Evolutionary conservation across 92 coral and sea anemone species (phyloP).

Genomic region (Parazoanthus darwini): DNA sequence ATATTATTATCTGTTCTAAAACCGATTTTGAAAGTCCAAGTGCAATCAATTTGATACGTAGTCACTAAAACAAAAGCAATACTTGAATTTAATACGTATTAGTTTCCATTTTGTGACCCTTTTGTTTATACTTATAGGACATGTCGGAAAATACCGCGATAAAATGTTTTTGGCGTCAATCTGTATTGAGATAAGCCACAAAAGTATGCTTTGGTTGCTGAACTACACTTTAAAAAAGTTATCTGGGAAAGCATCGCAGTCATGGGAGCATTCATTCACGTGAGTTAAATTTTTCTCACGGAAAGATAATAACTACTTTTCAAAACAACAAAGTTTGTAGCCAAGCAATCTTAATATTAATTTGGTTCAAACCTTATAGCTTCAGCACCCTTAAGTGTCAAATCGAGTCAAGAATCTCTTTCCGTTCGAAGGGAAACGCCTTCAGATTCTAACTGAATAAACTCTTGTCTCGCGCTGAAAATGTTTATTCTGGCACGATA

Average conservation of each 20-base stretch:
- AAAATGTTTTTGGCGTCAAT: constrained; percentile 19
- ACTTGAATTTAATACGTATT: background rate
- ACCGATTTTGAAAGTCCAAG: background rate
- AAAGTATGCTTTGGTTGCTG: background rate
- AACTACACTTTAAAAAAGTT: background rate
- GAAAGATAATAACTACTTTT: background rate
- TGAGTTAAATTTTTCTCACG: background rate
- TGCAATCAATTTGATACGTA: background rate
- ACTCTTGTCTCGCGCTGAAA: background rate
- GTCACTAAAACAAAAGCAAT: background rate
- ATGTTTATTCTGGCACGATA: background rate
- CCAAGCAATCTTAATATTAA: background rate
- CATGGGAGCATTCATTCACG: background rate
- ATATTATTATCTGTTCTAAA: background rate
- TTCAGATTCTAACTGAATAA: background rate
- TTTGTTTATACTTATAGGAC: background rate
- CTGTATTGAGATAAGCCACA: background rate
- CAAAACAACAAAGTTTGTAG: background rate
- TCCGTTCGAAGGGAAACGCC: constrained; percentile 12
- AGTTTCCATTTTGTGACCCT: background rate
- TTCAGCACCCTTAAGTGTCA: background rate
- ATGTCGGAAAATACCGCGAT: constrained; percentile 1
- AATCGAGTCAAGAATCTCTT: background rate
- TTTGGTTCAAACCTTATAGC: background rate
- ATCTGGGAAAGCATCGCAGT: background rate